A percentile compares a stretch with the other conserved stretches of the same genome.
Evolutionary conservation across 2,113 vertebrate species (phyloP).

Genomic region (Puma concolor): DNA sequence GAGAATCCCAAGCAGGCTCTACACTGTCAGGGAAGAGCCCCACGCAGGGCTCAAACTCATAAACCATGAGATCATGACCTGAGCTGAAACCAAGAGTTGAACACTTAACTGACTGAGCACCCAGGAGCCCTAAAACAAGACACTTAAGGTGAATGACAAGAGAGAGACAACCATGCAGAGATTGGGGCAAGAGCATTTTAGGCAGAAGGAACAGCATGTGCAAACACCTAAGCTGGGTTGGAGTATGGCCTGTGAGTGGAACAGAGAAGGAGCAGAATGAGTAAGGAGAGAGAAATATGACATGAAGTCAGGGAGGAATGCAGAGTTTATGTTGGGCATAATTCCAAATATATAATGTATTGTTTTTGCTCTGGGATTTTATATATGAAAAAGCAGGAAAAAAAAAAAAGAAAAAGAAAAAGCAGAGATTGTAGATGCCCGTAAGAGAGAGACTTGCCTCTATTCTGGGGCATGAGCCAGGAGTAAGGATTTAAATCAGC

Average conservation of each 20-base stretch:
- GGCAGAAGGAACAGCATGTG: not conserved
- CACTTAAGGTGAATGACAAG: not conserved
- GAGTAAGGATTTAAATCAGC: not conserved
- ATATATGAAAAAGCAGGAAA: not conserved
- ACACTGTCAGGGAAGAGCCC: too few species aligned
- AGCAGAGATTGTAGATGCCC: not conserved
- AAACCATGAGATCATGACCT: too few species aligned
- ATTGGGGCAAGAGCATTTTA: not conserved
- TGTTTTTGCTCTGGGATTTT: not conserved
- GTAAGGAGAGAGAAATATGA: not conserved
- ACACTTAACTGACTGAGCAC: too few species aligned
- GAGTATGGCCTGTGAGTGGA: not conserved
- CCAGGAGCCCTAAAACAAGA: not conserved
- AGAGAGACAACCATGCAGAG: not conserved
- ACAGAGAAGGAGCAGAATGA: not conserved
- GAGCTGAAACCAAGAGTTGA: too few species aligned
- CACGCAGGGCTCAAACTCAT: too few species aligned
- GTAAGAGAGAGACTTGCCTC: not conserved
- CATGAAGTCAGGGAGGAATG: not conserved
- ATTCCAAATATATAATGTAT: not conserved
- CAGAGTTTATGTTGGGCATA: not conserved
- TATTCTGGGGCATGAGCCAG: not conserved
- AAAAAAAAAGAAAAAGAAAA: not conserved
- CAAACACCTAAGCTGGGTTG: not conserved
- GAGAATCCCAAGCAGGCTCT: too few species aligned